phyloP scores from a whole-genome alignment of 2,888 invertebrate genomes.

The Andrena camellia region DNA sequence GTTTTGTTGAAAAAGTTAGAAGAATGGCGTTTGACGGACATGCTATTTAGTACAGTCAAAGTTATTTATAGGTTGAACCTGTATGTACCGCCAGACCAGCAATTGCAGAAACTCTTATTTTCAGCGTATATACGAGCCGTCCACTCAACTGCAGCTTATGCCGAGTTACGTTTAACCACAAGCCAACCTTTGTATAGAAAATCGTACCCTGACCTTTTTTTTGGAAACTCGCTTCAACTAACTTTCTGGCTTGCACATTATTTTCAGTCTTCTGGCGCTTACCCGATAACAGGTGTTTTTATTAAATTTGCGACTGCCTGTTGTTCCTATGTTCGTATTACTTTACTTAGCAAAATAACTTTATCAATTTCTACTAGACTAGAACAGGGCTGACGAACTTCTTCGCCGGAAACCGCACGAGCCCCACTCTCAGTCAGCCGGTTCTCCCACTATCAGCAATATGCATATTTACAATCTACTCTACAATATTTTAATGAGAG shows the following conservation, averaged over 20 bases:
- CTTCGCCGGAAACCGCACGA: no score
- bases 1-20: slow-evolving; percentile 39
- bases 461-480: no score
- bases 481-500: no score
- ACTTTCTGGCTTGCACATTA: slow-evolving; percentile 21
- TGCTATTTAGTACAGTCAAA: slow-evolving; percentile 53
- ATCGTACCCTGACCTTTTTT: slow-evolving; percentile 22
- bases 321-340: background rate
- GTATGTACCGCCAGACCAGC: slow-evolving; percentile 45
- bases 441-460: no score
- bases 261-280: slow-evolving; percentile 1
- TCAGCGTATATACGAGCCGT: slow-evolving; percentile 27
- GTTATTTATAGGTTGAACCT: slow-evolving; percentile 49
- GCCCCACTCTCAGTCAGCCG: no score
- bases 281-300: background rate
- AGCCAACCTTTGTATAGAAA: slow-evolving; percentile 26
- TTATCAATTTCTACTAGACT: no score
- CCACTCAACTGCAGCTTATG: slow-evolving; percentile 42
- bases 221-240: background rate
- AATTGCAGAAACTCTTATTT: slow-evolving; percentile 61
- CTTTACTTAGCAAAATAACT: background rate
- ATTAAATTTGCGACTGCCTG: slow-evolving; percentile 2
- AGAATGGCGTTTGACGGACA: slow-evolving; percentile 27
- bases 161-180: slow-evolving; percentile 41
- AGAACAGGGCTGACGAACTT: no score